A percentile compares a stretch with the other conserved stretches of the same genome.
phyloP scores from a whole-genome alignment of 2,797 vertebrate genomes.

The Allobates femoralis region DNA sequence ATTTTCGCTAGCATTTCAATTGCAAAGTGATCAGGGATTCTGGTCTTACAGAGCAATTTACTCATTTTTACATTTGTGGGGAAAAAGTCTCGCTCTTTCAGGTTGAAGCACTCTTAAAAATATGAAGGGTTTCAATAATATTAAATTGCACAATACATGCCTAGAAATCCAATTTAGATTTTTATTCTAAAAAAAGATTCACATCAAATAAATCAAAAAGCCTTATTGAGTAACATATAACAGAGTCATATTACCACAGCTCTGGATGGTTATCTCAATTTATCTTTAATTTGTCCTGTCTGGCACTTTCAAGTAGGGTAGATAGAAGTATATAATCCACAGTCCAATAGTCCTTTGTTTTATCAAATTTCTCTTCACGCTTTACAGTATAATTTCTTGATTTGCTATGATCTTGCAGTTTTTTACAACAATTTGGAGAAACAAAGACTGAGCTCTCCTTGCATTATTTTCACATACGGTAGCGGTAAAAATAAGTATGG shows the following conservation, averaged over 20 bases:
- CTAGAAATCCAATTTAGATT: slow-evolving; percentile 72
- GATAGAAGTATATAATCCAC: slow-evolving; percentile 37
- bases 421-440: slow-evolving; percentile 10
- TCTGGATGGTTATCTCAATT: slow-evolving; percentile 58
- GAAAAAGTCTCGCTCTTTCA: slow-evolving; percentile 73
- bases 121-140: slow-evolving; percentile 75
- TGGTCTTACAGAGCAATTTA: slow-evolving; percentile 74
- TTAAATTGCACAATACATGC: slow-evolving; percentile 71
- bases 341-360: slow-evolving; percentile 43
- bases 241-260: slow-evolving; percentile 46
- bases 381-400: slow-evolving; percentile 24
- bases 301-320: slow-evolving; percentile 41
- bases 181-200: slow-evolving; percentile 56
- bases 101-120: slow-evolving; percentile 75
- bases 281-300: slow-evolving; percentile 59
- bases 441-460: background rate
- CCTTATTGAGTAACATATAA: slow-evolving; percentile 55
- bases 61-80: slow-evolving; percentile 70
- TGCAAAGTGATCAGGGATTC: slow-evolving; percentile 73
- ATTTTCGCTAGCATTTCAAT: slow-evolving; percentile 70
- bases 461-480: background rate
- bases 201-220: slow-evolving; percentile 56
- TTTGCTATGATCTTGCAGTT: slow-evolving; percentile 35
- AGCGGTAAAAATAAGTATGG: background rate
- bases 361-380: slow-evolving; percentile 42